Evolutionary conservation across 2,797 vertebrate genomes (phyloP), one percentile per base, ranked within the genome.

Genomic region (Hafferia zeledoni): DNA sequence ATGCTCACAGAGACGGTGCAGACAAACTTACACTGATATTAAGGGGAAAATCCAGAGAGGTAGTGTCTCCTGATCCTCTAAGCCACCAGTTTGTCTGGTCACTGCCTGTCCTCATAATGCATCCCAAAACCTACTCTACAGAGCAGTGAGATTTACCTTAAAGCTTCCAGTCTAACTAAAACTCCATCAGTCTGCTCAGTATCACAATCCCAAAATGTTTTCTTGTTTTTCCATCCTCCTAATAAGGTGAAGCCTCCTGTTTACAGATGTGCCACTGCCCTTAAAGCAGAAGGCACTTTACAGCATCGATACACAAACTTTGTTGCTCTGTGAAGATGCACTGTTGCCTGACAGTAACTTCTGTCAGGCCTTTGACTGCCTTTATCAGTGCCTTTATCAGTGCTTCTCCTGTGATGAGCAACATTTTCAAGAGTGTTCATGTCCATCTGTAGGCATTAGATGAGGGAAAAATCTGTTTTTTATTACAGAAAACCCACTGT

Each of bases 1-100:
- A 18, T 0, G 1, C 39, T 87, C 23, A 22, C 10, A 39, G 35
- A 35, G 53, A 68, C 0, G 0, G 57, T 65, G 57, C 37, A 53
- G 81, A 10, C 9, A 6, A 47, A 30, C 9, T 72, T 22, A 39
- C 6, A 12, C 25, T 31, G 53, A 65, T 19, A 57, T 3, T 16
- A 25, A 84, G 10, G 9, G 67, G 18, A 13, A 87, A 89, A 92
- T 9, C n/a, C 61, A 47, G n/a, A 61, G 61, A 50, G 64, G 30
- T 1, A 7, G 2, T 20, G 5, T 33, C 27, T 77, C 43, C 33
- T 33, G 18, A 22, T 68, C 23, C n/a, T 69, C 50, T 47, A 24
- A 50, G 24, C 9, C 33, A 31, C 35, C 3, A 19, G 9, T 49
- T 90, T 46, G 6, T 22, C 53, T 67, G 39, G 11, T 56, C 25